Evolutionary conservation across 2,888 invertebrate species (phyloP).

Genomic region (Microctonus aethiopoides): DNA sequence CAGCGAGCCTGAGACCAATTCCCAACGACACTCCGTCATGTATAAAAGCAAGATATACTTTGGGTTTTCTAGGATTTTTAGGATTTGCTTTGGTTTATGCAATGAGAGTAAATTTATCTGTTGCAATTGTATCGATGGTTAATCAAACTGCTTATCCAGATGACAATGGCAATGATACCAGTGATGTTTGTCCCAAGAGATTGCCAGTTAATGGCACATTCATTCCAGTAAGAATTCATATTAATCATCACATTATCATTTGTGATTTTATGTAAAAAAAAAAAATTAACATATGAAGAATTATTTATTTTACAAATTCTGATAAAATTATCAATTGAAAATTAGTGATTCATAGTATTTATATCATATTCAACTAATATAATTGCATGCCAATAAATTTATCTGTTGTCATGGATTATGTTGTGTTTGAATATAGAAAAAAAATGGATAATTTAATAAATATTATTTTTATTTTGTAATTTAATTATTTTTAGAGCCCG

Average conservation of each 20-base stretch:
- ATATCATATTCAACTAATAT: too few species aligned
- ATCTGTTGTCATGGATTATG: background rate
- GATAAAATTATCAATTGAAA: too few species aligned
- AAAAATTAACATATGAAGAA: too few species aligned
- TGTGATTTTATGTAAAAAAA: background rate
- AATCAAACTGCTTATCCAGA: constrained; percentile 76
- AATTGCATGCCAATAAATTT: background rate
- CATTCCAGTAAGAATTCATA: constrained; percentile 49
- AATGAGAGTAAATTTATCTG: constrained; percentile 90
- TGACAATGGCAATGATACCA: constrained; percentile 68
- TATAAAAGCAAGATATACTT: constrained; percentile 79
- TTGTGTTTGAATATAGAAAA: background rate
- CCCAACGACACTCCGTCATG: constrained; percentile 73
- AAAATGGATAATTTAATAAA: too few species aligned
- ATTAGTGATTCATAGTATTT: too few species aligned
- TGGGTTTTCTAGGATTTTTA: constrained; percentile 86
- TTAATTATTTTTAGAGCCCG: constrained; percentile 68
- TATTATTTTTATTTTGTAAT: too few species aligned
- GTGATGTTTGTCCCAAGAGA: constrained; percentile 73
- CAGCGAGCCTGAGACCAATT: constrained; percentile 43
- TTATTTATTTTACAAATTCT: too few species aligned
- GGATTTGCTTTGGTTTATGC: constrained; percentile 92
- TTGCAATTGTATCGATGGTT: constrained; percentile 96
- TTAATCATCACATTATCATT: background rate
- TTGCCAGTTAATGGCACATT: constrained; percentile 63